A percentile compares a stretch with the other conserved stretches of the same genome.
These are phyloP conservation scores for Mythimna vitellina DNA, from an alignment of 2,888 invertebrate species.

Conservation along the genomic window DNA sequence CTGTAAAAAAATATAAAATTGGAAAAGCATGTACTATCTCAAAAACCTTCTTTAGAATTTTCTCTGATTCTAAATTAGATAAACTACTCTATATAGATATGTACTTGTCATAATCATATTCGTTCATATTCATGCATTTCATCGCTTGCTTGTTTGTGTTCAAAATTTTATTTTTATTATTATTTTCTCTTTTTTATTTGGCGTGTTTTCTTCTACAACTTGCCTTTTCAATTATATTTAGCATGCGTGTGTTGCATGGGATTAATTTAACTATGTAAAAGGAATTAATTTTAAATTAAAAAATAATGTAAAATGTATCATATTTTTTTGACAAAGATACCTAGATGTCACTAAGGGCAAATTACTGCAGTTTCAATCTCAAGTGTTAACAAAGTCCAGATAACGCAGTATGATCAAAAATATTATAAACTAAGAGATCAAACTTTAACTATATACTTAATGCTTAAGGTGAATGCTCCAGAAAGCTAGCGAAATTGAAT, in stretches of 20 bases:
- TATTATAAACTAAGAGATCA: no score
- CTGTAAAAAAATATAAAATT: background rate
- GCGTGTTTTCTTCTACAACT: conserved; percentile 72
- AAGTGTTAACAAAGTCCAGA: no score
- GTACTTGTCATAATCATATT: conserved; percentile 23
- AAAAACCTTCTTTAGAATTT: conserved; percentile 7
- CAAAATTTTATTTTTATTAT: conserved; percentile 61
- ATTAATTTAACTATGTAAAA: conserved; percentile 30
- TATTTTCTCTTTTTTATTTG: conserved; percentile 60
- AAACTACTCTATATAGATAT: background rate
- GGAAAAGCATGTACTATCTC: conserved; percentile 47
- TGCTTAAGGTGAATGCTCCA: no score
- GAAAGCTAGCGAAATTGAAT: no score
- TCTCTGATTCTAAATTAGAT: conserved; percentile 10
- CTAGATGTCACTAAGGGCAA: no score
- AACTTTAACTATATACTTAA: no score
- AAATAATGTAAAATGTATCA: no score
- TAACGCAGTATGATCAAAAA: no score
- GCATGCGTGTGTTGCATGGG: conserved; percentile 71
- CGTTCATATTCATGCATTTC: conserved; percentile 67
- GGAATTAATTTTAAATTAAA: background rate
- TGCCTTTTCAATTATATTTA: conserved; percentile 57
- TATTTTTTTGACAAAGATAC: no score
- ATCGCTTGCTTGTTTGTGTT: conserved; percentile 85
- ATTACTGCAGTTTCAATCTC: no score